Evolutionary conservation across 2,797 vertebrate genomes (phyloP), one percentile per base, ranked within the genome.

Genomic region (Triplophysa yarkandensis): DNA sequence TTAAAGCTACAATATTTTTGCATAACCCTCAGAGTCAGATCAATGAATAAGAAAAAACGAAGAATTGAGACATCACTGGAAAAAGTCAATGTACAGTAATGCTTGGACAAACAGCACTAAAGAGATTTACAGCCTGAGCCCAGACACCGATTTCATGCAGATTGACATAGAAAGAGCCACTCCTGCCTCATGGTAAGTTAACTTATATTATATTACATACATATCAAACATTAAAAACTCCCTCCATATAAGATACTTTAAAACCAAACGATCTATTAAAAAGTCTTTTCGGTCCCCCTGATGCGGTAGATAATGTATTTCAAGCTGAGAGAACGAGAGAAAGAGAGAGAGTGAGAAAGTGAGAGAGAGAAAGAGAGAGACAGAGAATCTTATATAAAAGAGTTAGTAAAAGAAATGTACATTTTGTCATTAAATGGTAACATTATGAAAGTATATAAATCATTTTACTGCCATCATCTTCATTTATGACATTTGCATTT

Each of bases 131-230:
- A 76, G 85, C 84, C 76, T 73, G 19, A 82, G 84, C 88, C 90
- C 90, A 92, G 92, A 93, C 92, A 91, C 88, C 86, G 86, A 93
- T 93, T 93, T 92, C 92, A 93, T 91, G 92, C 91, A 87, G 91
- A 91, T 93, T 92, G 88, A 85, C 89, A 88, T 79, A 77, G 85
- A 82, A 83, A 86, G 85, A 87, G 85, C 85, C 89, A 86, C 86
- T 87, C 80, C 87, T 85, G 82, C 85, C 85, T 87, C 84, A 88
- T 90, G 85, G 87, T 87, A 88, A 89, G 89, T 90, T 88, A 90
- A 90, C 89, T 88, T 88, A 92, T 91, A 92, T 93, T 88, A 83
- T 89, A 88, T 93, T 93, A 93, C 92, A 90, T 84, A 85, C 86
- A 83, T 92, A 93, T 93, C 92, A 91, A 91, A 91, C 87, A 84